Evolutionary conservation across 2,113 vertebrate genomes (phyloP), one percentile per base, ranked within the genome.

Genomic region (Odocoileus virginianus): DNA sequence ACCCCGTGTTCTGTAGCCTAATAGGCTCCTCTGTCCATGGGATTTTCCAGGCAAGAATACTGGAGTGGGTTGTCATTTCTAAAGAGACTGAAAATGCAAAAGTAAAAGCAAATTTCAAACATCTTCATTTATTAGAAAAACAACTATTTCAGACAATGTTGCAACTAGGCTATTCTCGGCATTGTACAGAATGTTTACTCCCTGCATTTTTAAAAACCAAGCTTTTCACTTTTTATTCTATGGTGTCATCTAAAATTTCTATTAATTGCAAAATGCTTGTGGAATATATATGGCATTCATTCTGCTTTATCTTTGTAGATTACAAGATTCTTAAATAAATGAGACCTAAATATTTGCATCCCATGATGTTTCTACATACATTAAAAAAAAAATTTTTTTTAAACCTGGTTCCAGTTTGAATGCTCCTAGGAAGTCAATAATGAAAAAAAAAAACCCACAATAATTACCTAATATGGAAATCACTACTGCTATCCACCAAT

Each of bases 71-170:
- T 50, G 47, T 14, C 47, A 50, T 50, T 50, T 50, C 47, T 50
- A 50, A 50, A 28, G 14, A 86, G 96, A 81, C 43, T 61, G 78
- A 97, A 97, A 85, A 1, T 89, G 1, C 25, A 95, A 89, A 96
- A 43, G 12, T 60, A 97, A 95, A 89, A 50, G 36, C 33, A 84
- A 40, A 89, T 92, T 95, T 57, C 23, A 85, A 25, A 33, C 52
- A 78, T 54, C 30, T 19, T 76, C n/a, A 88, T 55, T 40, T 91
- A 43, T 52, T 86, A 93, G 45, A 95, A 67, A 78, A 54, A 54
- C 28, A 79, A 71, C 57, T 36, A 86, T 76, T 91, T 81, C 64
- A 85, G 52, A 47, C 16, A 33, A 28, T 25, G 28, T 16, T 71
- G 7, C 71, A 91, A 36, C 0, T 40, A 76, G 21, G 43, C 40